Evolutionary conservation across 2,113 vertebrate species (phyloP).

Genomic region (Pipra filicauda): DNA sequence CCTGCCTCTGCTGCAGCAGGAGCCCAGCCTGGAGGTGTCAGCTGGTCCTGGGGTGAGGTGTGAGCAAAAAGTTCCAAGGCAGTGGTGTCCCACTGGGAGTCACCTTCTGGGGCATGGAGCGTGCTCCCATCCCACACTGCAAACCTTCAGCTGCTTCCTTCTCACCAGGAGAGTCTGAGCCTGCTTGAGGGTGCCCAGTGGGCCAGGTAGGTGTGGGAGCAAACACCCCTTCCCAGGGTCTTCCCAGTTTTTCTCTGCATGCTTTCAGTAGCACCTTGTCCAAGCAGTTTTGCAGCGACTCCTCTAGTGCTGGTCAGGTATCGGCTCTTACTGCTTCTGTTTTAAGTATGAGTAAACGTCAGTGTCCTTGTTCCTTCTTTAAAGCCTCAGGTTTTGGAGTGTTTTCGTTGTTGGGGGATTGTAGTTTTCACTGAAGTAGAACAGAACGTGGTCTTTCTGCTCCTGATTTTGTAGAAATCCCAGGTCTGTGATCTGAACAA

Average conservation of each 20-base stretch:
- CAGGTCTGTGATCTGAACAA: fast-evolving
- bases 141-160: neutral
- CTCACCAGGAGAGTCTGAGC: neutral
- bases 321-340: neutral
- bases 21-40: neutral
- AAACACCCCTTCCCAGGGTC: neutral
- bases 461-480: neutral
- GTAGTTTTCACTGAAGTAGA: neutral
- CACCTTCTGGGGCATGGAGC: fast-evolving
- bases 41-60: neutral
- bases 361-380: neutral
- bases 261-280: fast-evolving
- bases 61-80: neutral
- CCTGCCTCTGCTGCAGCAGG: neutral
- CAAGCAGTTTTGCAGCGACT: neutral
- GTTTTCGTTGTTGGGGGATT: neutral
- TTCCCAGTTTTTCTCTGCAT: neutral
- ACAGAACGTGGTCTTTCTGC: neutral
- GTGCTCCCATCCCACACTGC: fast-evolving
- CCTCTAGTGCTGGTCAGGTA: neutral
- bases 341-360: neutral
- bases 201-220: neutral
- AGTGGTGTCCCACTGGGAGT: neutral
- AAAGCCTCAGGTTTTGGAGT: neutral
- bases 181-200: fast-evolving